A percentile compares a stretch with the other conserved stretches of the same genome.
Conservation (phyloP, 1,140 invertebrate species). For the Drosophila repletoides region DNA sequence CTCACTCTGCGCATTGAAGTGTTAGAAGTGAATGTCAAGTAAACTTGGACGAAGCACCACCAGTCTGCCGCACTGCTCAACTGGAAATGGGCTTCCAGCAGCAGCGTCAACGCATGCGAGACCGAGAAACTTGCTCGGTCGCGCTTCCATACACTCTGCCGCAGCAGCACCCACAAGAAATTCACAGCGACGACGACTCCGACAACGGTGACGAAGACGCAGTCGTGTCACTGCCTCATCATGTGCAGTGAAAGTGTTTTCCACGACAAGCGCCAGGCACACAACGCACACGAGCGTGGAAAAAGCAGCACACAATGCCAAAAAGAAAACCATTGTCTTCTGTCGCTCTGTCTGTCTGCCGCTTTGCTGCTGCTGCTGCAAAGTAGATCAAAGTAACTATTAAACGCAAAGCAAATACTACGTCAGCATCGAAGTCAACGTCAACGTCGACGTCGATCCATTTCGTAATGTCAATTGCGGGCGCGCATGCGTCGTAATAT, state of each 20-base stretch:
- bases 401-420: conserved; percentile 56
- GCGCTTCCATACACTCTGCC: conserved; percentile 64
- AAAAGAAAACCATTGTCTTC: conserved; percentile 74
- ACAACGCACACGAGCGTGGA: conserved; percentile 67
- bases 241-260: conserved; percentile 79
- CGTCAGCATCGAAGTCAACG: conserved; percentile 13
- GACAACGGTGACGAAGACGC: conserved; percentile 29
- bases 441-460: not conserved
- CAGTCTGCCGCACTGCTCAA: conserved; percentile 48
- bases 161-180: conserved; percentile 46
- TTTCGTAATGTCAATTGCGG: conserved; percentile 62
- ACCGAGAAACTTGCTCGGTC: conserved; percentile 66
- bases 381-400: conserved; percentile 64
- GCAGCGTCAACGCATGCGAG: conserved; percentile 53
- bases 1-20: not conserved
- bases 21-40: conserved; percentile 7
- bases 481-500: conserved; percentile 63
- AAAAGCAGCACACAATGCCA: conserved; percentile 32
- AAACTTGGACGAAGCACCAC: conserved; percentile 29
- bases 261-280: conserved; percentile 62
- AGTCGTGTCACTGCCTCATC: conserved; percentile 76
- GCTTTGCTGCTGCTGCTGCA: conserved; percentile 24
- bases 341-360: conserved; percentile 9
- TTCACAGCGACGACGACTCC: conserved; percentile 40
- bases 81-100: conserved; percentile 51